phyloP scores from a whole-genome alignment of 2,113 vertebrate genomes.

The Oophaga pumilio region DNA sequence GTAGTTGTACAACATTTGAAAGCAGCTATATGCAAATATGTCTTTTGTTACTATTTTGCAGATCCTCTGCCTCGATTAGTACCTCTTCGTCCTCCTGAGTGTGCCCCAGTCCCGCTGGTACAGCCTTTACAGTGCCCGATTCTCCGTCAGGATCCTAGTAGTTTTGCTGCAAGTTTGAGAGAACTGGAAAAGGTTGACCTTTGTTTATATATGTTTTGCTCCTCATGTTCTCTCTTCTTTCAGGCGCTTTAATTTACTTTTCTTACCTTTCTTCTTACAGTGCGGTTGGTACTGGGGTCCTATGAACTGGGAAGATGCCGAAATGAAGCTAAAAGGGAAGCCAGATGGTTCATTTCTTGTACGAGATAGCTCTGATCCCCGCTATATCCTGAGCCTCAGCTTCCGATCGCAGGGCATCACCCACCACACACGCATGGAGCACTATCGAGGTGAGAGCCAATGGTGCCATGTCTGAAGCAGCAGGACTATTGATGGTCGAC shows the following conservation, averaged over 20 bases:
- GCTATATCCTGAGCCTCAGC: slow-evolving; percentile 97
- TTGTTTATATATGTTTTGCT: background rate
- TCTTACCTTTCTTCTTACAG: slow-evolving; percentile 63
- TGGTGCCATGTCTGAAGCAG: background rate
- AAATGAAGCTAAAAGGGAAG: slow-evolving; percentile 96
- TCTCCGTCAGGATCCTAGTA: slow-evolving; percentile 83
- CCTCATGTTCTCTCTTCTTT: background rate
- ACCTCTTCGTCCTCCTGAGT: slow-evolving; percentile 71
- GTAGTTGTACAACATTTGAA: too few relatives aligned
- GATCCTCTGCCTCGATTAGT: slow-evolving; percentile 85
- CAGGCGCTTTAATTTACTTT: background rate
- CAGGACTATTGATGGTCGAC: background rate
- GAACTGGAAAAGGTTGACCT: slow-evolving; percentile 88
- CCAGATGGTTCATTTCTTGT: slow-evolving; percentile 95
- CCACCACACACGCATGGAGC: slow-evolving; percentile 94
- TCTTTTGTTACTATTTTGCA: slow-evolving; percentile 60
- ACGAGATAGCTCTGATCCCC: slow-evolving; percentile 93
- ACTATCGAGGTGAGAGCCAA: slow-evolving; percentile 82
- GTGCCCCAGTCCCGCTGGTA: slow-evolving; percentile 67
- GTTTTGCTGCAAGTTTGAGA: slow-evolving; percentile 90
- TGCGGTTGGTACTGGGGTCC: slow-evolving; percentile 98
- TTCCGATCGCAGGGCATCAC: slow-evolving; percentile 95
- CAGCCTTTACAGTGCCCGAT: slow-evolving; percentile 83
- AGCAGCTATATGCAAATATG: background rate
- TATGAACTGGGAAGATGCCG: slow-evolving; percentile 97